phyloP scores from a whole-genome alignment of 37 sponge, comb jelly and placozoan genomes.

The Oopsacas minuta region DNA sequence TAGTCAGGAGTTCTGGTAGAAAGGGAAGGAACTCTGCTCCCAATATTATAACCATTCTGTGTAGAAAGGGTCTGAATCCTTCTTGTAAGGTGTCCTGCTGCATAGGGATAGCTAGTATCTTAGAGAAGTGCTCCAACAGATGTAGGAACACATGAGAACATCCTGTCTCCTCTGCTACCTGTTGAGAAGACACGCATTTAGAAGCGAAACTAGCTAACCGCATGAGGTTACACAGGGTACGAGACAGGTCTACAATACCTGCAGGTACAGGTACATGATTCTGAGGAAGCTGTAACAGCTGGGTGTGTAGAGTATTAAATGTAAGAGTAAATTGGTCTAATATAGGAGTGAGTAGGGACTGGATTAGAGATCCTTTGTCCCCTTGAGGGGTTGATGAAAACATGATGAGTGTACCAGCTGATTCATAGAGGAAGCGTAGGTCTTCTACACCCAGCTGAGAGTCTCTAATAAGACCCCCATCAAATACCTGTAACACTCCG shows the following conservation, averaged over 20 bases:
- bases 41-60: conserved; percentile 79
- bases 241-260: neutral
- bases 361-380: neutral
- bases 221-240: neutral
- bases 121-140: conserved; percentile 40
- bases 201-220: conserved; percentile 6
- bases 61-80: conserved; percentile 72
- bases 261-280: neutral
- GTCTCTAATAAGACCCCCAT: neutral
- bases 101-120: conserved; percentile 27
- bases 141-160: conserved; percentile 27
- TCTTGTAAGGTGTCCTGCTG: conserved; percentile 53
- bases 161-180: conserved; percentile 51
- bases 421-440: conserved; percentile 55
- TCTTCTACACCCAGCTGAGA: conserved; percentile 10
- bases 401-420: conserved; percentile 57
- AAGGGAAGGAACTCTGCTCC: conserved; percentile 69
- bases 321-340: neutral
- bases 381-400: conserved; percentile 22
- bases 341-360: conserved; percentile 21
- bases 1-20: conserved; percentile 56
- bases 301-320: neutral
- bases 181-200: neutral
- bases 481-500: neutral
- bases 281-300: neutral